These are phyloP conservation scores for Drosophila kurseongensis DNA, from an alignment of 1,140 invertebrate species.

Conservation along the genomic window DNA sequence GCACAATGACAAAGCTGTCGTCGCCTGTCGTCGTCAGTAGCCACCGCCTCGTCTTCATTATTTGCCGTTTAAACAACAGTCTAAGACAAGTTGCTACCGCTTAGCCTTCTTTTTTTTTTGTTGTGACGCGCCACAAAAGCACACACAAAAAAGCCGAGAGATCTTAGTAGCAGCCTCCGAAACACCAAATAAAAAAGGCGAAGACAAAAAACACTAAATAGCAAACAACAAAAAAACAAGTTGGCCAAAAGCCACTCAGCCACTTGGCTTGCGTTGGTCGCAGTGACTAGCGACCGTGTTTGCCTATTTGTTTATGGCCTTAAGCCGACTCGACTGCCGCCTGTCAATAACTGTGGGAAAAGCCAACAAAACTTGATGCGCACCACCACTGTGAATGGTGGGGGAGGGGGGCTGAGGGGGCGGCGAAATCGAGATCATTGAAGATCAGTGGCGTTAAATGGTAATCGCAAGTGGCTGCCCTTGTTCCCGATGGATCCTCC, in stretches of 20 bases:
- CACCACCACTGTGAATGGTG: slow-evolving; percentile 5
- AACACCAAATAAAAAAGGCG: slow-evolving; percentile 33
- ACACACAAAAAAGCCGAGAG: slow-evolving; percentile 49
- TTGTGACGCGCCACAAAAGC: slow-evolving; percentile 51
- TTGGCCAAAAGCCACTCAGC: slow-evolving; percentile 77
- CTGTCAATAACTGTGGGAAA: slow-evolving; percentile 80
- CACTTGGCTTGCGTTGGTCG: slow-evolving; percentile 50
- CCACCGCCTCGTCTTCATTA: slow-evolving; percentile 66
- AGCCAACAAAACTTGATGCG: slow-evolving; percentile 72
- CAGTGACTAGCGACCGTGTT: slow-evolving; percentile 59
- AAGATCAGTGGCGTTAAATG: slow-evolving; percentile 45
- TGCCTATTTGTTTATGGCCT: slow-evolving; percentile 79
- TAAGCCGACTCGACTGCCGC: slow-evolving; percentile 65
- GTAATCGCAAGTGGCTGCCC: slow-evolving; percentile 7
- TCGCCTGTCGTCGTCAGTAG: slow-evolving; percentile 47
- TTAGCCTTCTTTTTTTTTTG: slow-evolving; percentile 23
- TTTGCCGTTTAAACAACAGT: slow-evolving; percentile 73
- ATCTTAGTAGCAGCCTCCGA: slow-evolving; percentile 61
- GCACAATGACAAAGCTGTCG: slow-evolving; percentile 80
- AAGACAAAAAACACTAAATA: slow-evolving; percentile 45
- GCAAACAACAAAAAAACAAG: slow-evolving; percentile 47
- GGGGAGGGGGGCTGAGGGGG: background rate
- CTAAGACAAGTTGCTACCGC: slow-evolving; percentile 70
- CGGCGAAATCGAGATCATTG: slow-evolving; percentile 35
- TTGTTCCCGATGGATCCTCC: slow-evolving; percentile 8